Evolutionary conservation across 2,113 vertebrate genomes (phyloP).

Genomic region (Gopherus flavomarginatus): DNA sequence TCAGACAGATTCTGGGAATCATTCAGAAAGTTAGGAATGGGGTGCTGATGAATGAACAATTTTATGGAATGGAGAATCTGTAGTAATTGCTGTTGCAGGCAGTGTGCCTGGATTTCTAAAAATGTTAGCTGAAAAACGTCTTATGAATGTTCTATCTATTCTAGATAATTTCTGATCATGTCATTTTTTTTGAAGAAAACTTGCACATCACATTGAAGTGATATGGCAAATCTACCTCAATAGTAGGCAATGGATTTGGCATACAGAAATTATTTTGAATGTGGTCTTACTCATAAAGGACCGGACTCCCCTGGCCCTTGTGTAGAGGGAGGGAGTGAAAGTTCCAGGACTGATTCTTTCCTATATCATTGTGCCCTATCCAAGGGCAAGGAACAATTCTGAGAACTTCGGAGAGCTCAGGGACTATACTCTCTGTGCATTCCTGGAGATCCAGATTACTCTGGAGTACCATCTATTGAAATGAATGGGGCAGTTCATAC

Average conservation of each 20-base stretch:
- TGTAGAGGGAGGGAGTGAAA: neutral
- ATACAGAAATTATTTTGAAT: neutral
- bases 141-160: neutral
- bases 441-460: neutral
- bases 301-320: neutral
- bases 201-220: rapidly evolving
- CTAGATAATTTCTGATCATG: neutral
- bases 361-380: neutral
- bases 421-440: neutral
- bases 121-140: neutral
- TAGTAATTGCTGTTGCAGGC: neutral
- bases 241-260: neutral
- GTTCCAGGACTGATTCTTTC: neutral
- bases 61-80: neutral
- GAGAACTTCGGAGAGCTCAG: neutral
- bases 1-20: neutral
- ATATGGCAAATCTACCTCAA: neutral
- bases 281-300: neutral
- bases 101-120: neutral
- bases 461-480: neutral
- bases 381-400: neutral
- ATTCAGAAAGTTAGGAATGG: neutral
- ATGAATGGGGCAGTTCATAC: neutral
- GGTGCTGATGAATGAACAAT: neutral
- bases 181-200: neutral